These are phyloP conservation scores for Tauraco hartlaubi DNA, from an alignment of 2,797 vertebrate genomes.

Conservation along the genomic window DNA sequence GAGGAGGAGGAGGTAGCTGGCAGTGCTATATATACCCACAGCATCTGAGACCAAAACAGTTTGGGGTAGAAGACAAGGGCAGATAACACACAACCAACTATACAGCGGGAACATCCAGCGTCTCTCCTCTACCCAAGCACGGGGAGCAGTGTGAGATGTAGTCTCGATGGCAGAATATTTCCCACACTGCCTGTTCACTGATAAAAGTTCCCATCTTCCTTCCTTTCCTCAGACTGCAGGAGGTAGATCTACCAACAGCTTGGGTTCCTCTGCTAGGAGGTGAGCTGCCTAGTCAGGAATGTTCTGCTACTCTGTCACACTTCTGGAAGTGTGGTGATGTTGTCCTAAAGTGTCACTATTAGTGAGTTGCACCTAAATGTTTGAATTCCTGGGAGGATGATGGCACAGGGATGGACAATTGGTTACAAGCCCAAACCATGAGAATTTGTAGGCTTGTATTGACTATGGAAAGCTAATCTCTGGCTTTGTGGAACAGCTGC, in stretches of 20 bases:
- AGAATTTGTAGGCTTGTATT: neutral
- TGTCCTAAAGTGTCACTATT: neutral
- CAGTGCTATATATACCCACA: neutral
- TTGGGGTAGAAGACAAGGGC: neutral
- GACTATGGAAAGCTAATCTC: neutral
- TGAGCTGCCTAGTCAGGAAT: neutral
- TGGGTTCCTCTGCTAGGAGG: neutral
- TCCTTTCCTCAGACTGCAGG: neutral
- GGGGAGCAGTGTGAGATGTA: neutral
- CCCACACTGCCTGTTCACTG: neutral
- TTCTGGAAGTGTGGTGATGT: neutral
- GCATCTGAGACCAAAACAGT: neutral
- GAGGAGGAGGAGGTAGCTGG: neutral
- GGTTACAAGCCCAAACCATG: neutral
- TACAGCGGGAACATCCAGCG: no score
- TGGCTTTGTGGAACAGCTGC: neutral
- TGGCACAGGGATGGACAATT: accelerated
- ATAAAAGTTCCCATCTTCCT: neutral
- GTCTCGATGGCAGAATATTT: neutral
- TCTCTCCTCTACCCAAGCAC: no score
- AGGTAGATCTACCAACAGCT: neutral
- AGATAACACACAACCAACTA: neutral
- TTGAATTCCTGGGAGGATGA: neutral
- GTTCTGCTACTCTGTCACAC: neutral
- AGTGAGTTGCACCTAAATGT: neutral